Conservation (phyloP, 2,113 vertebrate species). For the Phaethon lepturus region DNA sequence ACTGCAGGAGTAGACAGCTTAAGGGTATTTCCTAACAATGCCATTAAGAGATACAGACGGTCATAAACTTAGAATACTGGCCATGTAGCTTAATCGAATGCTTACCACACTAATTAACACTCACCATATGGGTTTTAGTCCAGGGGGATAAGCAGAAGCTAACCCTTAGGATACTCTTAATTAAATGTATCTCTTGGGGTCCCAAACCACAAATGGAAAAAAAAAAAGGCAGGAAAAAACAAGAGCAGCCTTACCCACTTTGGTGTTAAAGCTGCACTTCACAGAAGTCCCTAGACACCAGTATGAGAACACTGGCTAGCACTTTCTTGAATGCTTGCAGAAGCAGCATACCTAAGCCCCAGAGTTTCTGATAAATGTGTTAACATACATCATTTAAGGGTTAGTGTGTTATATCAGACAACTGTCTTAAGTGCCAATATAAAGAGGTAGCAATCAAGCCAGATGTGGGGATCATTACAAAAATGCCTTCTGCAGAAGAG, state of each 20-base stretch:
- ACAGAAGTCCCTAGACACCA: not conserved
- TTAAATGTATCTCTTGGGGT: constrained; percentile 25
- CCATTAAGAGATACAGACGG: not conserved
- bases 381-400: not conserved
- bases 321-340: not conserved
- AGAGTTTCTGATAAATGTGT: not conserved
- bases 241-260: not conserved
- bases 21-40: not conserved
- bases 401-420: not conserved
- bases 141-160: not conserved
- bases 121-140: constrained; percentile 1
- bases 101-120: constrained; percentile 52
- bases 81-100: not conserved
- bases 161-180: constrained; percentile 25
- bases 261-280: not conserved
- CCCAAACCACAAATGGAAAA: not conserved
- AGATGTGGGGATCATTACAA: not conserved
- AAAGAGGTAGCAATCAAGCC: not conserved
- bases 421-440: not conserved
- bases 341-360: not conserved
- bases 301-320: not conserved
- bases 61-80: not conserved
- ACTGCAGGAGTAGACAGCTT: not conserved
- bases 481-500: not conserved
- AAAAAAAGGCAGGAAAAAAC: not conserved